These are phyloP conservation scores for Ectropis crepuscularia DNA, from an alignment of 2,888 invertebrate genomes.

Conservation along the genomic window DNA sequence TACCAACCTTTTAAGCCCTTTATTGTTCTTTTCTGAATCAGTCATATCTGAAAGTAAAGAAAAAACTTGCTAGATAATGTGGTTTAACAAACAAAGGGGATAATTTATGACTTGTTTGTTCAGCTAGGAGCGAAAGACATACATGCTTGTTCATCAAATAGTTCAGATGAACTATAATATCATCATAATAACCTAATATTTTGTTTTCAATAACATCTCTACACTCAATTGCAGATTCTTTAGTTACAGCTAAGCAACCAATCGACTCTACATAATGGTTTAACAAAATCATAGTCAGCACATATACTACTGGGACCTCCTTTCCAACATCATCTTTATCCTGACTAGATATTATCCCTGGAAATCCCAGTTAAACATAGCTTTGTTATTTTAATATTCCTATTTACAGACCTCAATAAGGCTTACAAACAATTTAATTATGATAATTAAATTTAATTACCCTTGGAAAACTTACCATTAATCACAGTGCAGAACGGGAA, in stretches of 20 bases:
- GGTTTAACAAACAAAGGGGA: neutral
- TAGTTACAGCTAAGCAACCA: no score
- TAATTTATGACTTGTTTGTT: slow-evolving; percentile 39
- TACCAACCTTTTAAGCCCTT: slow-evolving; percentile 1
- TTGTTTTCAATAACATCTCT: no score
- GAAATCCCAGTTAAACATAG: no score
- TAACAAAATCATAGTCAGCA: no score
- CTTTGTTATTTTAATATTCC: no score
- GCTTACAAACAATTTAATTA: neutral
- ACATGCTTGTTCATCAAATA: slow-evolving; percentile 60
- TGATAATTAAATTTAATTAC: neutral
- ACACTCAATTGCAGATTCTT: no score
- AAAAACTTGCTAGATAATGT: slow-evolving; percentile 9
- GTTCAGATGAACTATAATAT: slow-evolving; percentile 69
- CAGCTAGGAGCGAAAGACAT: slow-evolving; percentile 85
- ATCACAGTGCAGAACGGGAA: neutral
- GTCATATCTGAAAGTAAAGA: slow-evolving; percentile 10
- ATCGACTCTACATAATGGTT: no score
- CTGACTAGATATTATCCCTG: no score
- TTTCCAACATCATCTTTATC: no score
- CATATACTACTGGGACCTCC: no score
- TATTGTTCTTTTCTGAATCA: neutral
- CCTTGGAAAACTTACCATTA: neutral
- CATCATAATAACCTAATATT: slow-evolving; percentile 48
- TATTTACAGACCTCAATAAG: no score